Conservation (phyloP, 30 jellyfish, hydroid and myxozoan genomes). For the Pseudorhiza aurosa region DNA sequence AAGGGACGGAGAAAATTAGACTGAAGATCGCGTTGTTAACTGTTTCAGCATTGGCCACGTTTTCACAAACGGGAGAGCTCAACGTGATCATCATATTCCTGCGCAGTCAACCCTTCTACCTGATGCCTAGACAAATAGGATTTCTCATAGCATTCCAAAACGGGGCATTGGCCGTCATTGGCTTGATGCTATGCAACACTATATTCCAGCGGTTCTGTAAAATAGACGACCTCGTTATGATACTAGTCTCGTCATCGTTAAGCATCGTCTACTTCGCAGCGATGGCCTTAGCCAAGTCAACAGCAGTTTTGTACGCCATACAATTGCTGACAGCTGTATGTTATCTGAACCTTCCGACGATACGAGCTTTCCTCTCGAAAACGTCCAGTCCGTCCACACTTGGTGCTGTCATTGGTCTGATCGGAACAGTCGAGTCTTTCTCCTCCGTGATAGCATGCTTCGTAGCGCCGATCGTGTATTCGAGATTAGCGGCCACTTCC, state of each 20-base stretch:
- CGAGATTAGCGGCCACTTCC: neutral
- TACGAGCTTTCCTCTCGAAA: constrained; percentile 36
- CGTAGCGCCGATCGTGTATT: constrained; percentile 27
- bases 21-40: constrained; percentile 1
- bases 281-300: constrained; percentile 30
- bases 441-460: constrained; percentile 35
- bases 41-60: constrained; percentile 8
- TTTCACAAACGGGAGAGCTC: constrained; percentile 16
- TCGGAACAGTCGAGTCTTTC: constrained; percentile 24
- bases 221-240: constrained; percentile 16
- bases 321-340: constrained; percentile 26
- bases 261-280: constrained; percentile 9
- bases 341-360: constrained; percentile 15
- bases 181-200: constrained; percentile 17
- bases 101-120: constrained; percentile 10
- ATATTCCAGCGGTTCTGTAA: constrained; percentile 19
- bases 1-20: neutral
- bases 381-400: constrained; percentile 15
- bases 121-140: constrained; percentile 9
- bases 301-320: constrained; percentile 13
- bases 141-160: constrained; percentile 28
- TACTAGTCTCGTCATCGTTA: constrained; percentile 1
- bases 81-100: constrained; percentile 20
- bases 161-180: constrained; percentile 14
- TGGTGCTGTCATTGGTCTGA: constrained; percentile 30